phyloP scores from a whole-genome alignment of 2,888 invertebrate species.

The Drosophila trichaetosa region DNA sequence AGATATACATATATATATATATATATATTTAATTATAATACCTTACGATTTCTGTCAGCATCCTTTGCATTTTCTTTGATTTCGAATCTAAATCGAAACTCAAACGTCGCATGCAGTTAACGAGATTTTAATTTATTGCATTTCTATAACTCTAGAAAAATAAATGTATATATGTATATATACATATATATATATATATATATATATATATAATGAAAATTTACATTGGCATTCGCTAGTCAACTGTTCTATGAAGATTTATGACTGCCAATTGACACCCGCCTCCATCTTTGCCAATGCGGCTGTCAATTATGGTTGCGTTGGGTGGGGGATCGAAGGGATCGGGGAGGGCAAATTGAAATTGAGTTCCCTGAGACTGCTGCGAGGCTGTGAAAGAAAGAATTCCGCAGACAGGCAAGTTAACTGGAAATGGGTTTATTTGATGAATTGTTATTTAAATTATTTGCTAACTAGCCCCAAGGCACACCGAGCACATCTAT shows the following conservation, averaged over 20 bases:
- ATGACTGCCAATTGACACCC: slow-evolving; percentile 73
- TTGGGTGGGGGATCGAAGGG: slow-evolving; percentile 11
- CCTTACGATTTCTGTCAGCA: slow-evolving; percentile 8
- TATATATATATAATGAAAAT: slow-evolving; percentile 72
- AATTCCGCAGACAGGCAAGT: slow-evolving; percentile 14
- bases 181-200: slow-evolving; percentile 63
- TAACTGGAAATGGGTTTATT: slow-evolving; percentile 38
- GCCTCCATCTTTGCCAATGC: slow-evolving; percentile 58
- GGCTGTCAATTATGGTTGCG: slow-evolving; percentile 38
- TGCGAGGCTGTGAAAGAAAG: slow-evolving; percentile 6
- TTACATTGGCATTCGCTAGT: slow-evolving; percentile 74
- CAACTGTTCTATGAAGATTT: slow-evolving; percentile 77
- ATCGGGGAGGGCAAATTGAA: slow-evolving; percentile 34
- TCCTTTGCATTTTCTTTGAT: slow-evolving; percentile 37
- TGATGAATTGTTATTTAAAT: slow-evolving; percentile 54
- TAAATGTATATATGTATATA: slow-evolving; percentile 30
- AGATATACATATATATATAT: neutral
- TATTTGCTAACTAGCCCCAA: slow-evolving; percentile 17
- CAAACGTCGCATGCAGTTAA: slow-evolving; percentile 63
- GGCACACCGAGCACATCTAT: slow-evolving; percentile 10
- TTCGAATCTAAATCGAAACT: slow-evolving; percentile 64
- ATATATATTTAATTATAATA: slow-evolving; percentile 15
- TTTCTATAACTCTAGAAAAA: slow-evolving; percentile 64
- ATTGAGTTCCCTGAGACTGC: slow-evolving; percentile 54
- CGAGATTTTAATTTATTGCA: slow-evolving; percentile 77